A percentile compares a stretch with the other conserved stretches of the same genome.
Evolutionary conservation across 2,797 vertebrate genomes (phyloP).

Genomic region (Lates japonicus): DNA sequence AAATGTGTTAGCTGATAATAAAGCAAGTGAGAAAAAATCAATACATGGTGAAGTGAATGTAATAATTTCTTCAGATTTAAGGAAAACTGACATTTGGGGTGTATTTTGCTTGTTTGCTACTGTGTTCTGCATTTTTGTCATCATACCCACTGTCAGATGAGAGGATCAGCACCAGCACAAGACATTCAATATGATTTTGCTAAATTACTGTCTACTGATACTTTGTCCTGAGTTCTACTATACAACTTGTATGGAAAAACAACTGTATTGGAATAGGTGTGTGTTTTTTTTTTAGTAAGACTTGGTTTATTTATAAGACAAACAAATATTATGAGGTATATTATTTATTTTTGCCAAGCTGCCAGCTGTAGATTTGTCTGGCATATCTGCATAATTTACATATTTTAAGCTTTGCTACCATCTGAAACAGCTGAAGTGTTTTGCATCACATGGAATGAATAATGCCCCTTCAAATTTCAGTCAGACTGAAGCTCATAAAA

Average conservation of each 20-base stretch:
- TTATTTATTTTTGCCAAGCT: conserved; percentile 62
- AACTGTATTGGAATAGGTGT: conserved; percentile 26
- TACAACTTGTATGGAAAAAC: not conserved
- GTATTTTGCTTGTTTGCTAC: not conserved
- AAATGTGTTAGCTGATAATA: conserved; percentile 11
- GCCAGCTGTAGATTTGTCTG: conserved; percentile 60
- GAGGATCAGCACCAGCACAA: conserved; percentile 13
- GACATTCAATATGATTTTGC: conserved; percentile 21
- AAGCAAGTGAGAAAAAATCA: conserved; percentile 5
- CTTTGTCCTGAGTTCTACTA: conserved; percentile 15
- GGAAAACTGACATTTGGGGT: not conserved
- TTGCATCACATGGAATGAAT: conserved; percentile 68
- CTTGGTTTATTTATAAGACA: conserved; percentile 37
- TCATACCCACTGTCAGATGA: not conserved
- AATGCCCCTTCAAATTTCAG: conserved; percentile 71
- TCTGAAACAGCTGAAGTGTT: conserved; percentile 72
- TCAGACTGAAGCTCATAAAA: conserved; percentile 69
- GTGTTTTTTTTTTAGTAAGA: conserved; percentile 3
- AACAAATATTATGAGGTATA: conserved; percentile 49
- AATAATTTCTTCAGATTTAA: not conserved
- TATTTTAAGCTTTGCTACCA: conserved; percentile 66
- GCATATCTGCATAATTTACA: conserved; percentile 68
- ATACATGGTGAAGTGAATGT: conserved; percentile 3
- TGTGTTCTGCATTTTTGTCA: not conserved
- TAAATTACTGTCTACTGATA: conserved; percentile 36